Evolutionary conservation across 2,888 invertebrate species (phyloP).

Genomic region (Calameuta idolon): DNA sequence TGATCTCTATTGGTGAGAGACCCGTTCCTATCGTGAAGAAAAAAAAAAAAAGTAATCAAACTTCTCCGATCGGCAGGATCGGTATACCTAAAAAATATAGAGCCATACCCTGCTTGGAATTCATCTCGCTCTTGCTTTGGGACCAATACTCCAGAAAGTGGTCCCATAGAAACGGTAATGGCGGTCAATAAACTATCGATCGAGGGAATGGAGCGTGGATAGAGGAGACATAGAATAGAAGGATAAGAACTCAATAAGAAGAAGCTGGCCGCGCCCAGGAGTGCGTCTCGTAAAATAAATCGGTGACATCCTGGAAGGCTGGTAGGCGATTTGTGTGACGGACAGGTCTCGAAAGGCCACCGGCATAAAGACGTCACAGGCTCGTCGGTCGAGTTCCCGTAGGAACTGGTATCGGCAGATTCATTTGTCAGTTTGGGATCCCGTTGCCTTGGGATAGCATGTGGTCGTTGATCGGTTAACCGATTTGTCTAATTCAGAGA

Average conservation of each 20-base stretch:
- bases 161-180: constrained; percentile 47
- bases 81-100: neutral
- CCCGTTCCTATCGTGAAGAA: constrained; percentile 16
- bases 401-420: constrained; percentile 54
- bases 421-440: constrained; percentile 54
- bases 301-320: constrained; percentile 60
- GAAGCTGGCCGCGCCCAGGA: constrained; percentile 40
- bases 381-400: constrained; percentile 32
- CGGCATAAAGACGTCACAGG: constrained; percentile 60
- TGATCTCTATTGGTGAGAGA: constrained; percentile 35
- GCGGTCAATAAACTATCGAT: constrained; percentile 57
- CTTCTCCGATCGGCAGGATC: neutral
- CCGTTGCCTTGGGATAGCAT: neutral
- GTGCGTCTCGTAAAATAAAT: constrained; percentile 61
- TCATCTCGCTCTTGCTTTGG: neutral
- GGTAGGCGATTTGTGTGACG: constrained; percentile 60
- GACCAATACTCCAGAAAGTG: neutral
- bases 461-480: neutral
- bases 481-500: neutral
- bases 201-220: constrained; percentile 18
- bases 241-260: constrained; percentile 12
- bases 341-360: constrained; percentile 44
- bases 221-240: constrained; percentile 9
- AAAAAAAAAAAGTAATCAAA: neutral
- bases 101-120: neutral